Evolutionary conservation across 2,113 vertebrate genomes (phyloP).

Genomic region (crab-eating macaque (Macaca fascicularis)): T2T-MFA8v1.1 NC_088377.1:80571001-80571500

Average conservation of each 20-base stretch:
- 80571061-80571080: no score
- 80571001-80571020: background rate
- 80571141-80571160: background rate
- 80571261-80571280: accelerated
- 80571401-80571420: background rate
- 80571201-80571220: accelerated
- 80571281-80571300: background rate
- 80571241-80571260: background rate
- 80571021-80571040: accelerated
- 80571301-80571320: background rate
- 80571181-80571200: background rate
- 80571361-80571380: background rate
- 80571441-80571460: no score
- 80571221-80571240: background rate
- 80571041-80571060: accelerated
- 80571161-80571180: no score
- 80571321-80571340: background rate
- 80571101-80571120: accelerated
- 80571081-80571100: background rate
- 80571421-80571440: background rate
- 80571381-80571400: background rate
- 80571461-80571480: background rate
- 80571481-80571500: background rate
- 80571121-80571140: no score
- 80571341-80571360: background rate